Conservation (phyloP, 2,797 vertebrate genomes). For the Poecilia wingei region DNA sequence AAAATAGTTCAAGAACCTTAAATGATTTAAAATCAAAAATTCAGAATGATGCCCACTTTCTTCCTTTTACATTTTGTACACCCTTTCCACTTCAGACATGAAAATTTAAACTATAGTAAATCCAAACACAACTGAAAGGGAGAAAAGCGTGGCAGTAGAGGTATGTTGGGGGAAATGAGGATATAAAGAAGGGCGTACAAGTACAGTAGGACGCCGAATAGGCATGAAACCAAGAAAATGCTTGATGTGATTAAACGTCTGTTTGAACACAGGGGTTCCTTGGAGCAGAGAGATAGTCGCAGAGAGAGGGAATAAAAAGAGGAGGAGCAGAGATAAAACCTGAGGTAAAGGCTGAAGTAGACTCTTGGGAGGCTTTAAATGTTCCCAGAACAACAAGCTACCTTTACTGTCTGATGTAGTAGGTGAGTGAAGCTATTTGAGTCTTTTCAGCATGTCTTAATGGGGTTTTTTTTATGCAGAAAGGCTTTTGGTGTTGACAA, state of each 20-base stretch:
- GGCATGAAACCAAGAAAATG: slow-evolving; percentile 47
- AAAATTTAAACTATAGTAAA: neutral
- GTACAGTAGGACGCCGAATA: slow-evolving; percentile 34
- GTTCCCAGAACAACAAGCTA: slow-evolving; percentile 11
- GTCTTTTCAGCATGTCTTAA: neutral
- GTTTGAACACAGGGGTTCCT: slow-evolving; percentile 59
- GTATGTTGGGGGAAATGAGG: slow-evolving; percentile 22
- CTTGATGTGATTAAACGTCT: slow-evolving; percentile 68
- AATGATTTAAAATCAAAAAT: neutral
- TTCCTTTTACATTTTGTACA: neutral
- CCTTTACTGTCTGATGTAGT: slow-evolving; percentile 2
- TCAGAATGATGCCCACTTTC: neutral
- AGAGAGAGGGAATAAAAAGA: slow-evolving; percentile 8
- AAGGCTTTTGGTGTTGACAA: neutral
- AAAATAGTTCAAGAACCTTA: neutral
- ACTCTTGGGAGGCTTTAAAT: slow-evolving; percentile 38
- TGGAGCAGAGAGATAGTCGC: slow-evolving; percentile 37
- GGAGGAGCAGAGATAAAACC: slow-evolving; percentile 34
- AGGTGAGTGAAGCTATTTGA: slow-evolving; percentile 43
- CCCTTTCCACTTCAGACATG: neutral
- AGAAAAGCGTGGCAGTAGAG: neutral
- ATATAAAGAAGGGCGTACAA: slow-evolving; percentile 7
- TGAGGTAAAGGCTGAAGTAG: slow-evolving; percentile 10
- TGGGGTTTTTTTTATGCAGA: neutral
- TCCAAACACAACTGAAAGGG: neutral